Evolutionary conservation across 2,888 invertebrate species (phyloP).

Genomic region (Nowickia ferox): DNA sequence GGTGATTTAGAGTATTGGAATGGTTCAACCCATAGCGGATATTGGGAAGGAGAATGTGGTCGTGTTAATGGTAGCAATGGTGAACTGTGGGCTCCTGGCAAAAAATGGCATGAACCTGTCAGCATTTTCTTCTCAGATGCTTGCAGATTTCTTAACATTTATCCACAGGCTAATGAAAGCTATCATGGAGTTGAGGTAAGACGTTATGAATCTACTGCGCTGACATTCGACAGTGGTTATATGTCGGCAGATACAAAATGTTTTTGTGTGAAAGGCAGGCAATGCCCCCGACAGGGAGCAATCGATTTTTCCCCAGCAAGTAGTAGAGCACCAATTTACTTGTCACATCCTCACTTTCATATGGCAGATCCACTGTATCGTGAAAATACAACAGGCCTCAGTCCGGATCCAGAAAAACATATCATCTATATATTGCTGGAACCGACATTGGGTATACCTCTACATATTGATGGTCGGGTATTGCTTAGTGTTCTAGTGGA

Average conservation of each 20-base stretch:
- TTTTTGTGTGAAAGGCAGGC: slow-evolving; percentile 85
- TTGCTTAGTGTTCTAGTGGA: slow-evolving; percentile 88
- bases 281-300: slow-evolving; percentile 85
- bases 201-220: slow-evolving; percentile 84
- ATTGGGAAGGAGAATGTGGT: slow-evolving; percentile 87
- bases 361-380: slow-evolving; percentile 87
- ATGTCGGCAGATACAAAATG: slow-evolving; percentile 86
- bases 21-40: slow-evolving; percentile 84
- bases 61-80: slow-evolving; percentile 89
- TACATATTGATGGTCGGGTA: slow-evolving; percentile 87
- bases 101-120: slow-evolving; percentile 84
- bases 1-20: slow-evolving; percentile 89
- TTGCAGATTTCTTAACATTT: slow-evolving; percentile 87
- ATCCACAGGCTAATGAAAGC: slow-evolving; percentile 73
- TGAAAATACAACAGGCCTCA: slow-evolving; percentile 86
- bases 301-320: slow-evolving; percentile 89
- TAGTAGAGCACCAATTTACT: slow-evolving; percentile 90
- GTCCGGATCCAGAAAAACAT: slow-evolving; percentile 86
- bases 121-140: slow-evolving; percentile 89
- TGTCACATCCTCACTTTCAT: slow-evolving; percentile 92
- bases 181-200: slow-evolving; percentile 77
- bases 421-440: slow-evolving; percentile 88
- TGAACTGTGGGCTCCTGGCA: slow-evolving; percentile 89
- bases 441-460: slow-evolving; percentile 90
- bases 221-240: slow-evolving; percentile 89